A percentile compares a stretch with the other conserved stretches of the same genome.
These are phyloP conservation scores for Trogon surrucura DNA, from an alignment of 2,113 vertebrate species.

Conservation along the genomic window DNA sequence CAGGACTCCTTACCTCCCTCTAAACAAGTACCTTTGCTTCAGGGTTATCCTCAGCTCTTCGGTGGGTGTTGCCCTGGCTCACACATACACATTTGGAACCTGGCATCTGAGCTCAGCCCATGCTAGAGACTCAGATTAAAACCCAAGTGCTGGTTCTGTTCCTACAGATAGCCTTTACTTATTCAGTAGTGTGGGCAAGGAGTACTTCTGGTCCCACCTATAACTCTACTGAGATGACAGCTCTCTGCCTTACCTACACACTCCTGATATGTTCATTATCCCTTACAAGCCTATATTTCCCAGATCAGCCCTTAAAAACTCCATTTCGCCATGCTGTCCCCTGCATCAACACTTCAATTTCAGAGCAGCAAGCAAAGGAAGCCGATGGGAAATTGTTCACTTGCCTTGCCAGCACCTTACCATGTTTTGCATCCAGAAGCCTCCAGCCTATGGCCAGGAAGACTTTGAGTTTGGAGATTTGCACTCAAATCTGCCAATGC, in stretches of 20 bases:
- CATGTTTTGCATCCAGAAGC: background rate
- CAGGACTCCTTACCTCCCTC: background rate
- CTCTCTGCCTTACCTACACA: background rate
- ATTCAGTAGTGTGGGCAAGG: background rate
- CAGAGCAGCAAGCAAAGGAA: background rate
- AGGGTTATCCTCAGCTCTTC: background rate
- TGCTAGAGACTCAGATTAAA: background rate
- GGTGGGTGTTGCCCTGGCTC: background rate
- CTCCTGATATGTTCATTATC: rapidly evolving
- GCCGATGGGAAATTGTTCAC: background rate
- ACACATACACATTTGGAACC: background rate
- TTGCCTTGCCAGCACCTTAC: background rate
- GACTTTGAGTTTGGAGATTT: background rate
- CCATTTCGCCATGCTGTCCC: background rate
- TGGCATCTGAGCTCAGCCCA: background rate
- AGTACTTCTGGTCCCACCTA: background rate
- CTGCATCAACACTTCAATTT: background rate
- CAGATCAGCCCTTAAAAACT: background rate
- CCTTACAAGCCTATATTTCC: background rate
- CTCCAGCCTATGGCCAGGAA: background rate
- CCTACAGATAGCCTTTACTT: background rate
- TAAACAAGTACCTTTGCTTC: background rate
- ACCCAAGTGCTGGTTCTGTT: background rate
- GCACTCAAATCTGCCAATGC: background rate
- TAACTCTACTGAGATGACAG: background rate